Conservation (phyloP, 2,113 vertebrate species). For the Nerophis ophidion region DNA sequence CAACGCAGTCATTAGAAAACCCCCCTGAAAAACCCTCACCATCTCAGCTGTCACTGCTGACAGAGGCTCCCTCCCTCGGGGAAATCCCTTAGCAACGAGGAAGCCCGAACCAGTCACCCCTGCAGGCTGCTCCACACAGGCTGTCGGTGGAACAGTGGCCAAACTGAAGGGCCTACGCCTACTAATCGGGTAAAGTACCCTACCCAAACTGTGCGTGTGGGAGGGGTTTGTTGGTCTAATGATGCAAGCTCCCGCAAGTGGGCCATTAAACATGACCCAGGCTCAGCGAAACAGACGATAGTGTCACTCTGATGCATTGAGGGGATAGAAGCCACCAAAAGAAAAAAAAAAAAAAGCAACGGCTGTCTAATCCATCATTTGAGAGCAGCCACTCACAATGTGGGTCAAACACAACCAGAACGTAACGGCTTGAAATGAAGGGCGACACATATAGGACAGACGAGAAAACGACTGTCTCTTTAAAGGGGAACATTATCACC, state of each 20-base stretch:
- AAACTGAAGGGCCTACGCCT: too few species aligned
- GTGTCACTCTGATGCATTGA: conserved; percentile 1
- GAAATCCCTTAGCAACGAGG: conserved; percentile 73
- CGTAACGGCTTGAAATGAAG: too few species aligned
- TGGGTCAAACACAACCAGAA: too few species aligned
- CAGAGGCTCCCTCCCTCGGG: conserved; percentile 52
- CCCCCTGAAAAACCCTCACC: conserved; percentile 38
- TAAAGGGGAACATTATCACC: too few species aligned
- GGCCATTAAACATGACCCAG: conserved; percentile 37
- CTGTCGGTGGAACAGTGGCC: background rate
- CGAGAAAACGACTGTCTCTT: too few species aligned
- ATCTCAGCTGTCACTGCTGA: conserved; percentile 12
- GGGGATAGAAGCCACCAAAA: conserved; percentile 4
- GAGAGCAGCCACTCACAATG: background rate
- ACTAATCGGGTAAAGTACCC: too few species aligned
- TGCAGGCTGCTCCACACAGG: conserved; percentile 36
- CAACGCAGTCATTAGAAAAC: conserved; percentile 57
- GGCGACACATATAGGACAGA: too few species aligned
- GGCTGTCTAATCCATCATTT: background rate
- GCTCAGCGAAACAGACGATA: conserved; percentile 8
- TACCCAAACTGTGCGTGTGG: conserved; percentile 2
- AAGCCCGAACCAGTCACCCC: conserved; percentile 38
- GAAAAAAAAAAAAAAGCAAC: background rate
- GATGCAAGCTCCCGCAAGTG: conserved; percentile 26
- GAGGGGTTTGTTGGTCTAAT: conserved; percentile 28